These are phyloP conservation scores for Chelon labrosus DNA, from an alignment of 2,797 vertebrate species.

Conservation along the genomic window DNA sequence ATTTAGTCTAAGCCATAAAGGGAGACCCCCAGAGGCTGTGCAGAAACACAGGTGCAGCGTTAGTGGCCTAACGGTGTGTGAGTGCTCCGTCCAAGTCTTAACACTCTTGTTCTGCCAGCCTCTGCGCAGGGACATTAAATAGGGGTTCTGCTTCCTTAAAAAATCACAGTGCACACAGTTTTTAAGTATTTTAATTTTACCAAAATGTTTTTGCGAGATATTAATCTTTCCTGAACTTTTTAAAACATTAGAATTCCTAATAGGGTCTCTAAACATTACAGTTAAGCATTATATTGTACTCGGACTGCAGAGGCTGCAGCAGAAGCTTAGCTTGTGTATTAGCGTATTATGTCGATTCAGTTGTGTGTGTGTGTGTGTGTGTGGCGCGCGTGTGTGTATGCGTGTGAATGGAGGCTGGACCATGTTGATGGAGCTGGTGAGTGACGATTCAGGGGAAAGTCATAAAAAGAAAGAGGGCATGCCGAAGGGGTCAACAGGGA, in stretches of 20 bases:
- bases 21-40: conserved; percentile 81
- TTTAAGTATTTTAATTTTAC: neutral
- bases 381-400: conserved; percentile 36
- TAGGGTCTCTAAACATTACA: conserved; percentile 22
- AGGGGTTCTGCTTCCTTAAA: conserved; percentile 17
- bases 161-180: neutral
- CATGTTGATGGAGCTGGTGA: conserved; percentile 79
- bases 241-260: conserved; percentile 23
- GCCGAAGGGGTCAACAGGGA: conserved; percentile 81
- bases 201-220: conserved; percentile 15
- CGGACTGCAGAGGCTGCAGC: conserved; percentile 9
- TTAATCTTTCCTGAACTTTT: conserved; percentile 14
- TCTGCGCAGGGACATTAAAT: conserved; percentile 50
- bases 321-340: conserved; percentile 24
- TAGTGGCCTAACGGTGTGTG: conserved; percentile 67
- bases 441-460: conserved; percentile 82
- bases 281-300: conserved; percentile 27
- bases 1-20: conserved; percentile 87
- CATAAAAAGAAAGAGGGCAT: conserved; percentile 84
- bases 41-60: conserved; percentile 83
- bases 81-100: conserved; percentile 61
- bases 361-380: conserved; percentile 32
- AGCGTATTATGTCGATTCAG: conserved; percentile 20
- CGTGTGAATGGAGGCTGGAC: conserved; percentile 53
- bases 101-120: conserved; percentile 61